phyloP scores from a whole-genome alignment of 92 coral and sea anemone species.

The Palythoa grandis region DNA sequence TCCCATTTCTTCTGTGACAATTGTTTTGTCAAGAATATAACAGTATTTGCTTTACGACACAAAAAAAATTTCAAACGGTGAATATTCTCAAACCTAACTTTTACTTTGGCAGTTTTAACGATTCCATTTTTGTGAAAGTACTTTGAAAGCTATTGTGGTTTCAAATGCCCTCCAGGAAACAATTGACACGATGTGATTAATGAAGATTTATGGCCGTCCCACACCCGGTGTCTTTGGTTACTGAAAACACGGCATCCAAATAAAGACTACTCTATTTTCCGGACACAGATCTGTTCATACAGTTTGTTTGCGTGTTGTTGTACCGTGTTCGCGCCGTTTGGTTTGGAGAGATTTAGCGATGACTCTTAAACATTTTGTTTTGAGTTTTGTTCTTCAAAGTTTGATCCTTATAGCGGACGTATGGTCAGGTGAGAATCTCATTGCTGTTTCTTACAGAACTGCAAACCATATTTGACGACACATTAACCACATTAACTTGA shows the following conservation, averaged over 20 bases:
- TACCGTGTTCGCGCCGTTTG: not conserved
- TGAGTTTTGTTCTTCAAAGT: slow-evolving; percentile 9
- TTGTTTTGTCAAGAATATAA: not conserved
- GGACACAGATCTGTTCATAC: slow-evolving; percentile 12
- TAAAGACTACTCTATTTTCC: slow-evolving; percentile 36
- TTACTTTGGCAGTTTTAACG: not conserved
- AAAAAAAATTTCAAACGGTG: not conserved
- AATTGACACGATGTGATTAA: slow-evolving; percentile 8
- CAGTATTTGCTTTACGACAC: not conserved
- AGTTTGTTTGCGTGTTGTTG: slow-evolving; percentile 14
- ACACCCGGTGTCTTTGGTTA: slow-evolving; percentile 40
- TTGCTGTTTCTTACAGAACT: not conserved
- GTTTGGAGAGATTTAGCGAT: not conserved
- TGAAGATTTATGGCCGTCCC: slow-evolving; percentile 46
- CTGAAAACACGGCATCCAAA: slow-evolving; percentile 22
- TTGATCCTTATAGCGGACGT: not conserved
- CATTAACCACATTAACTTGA: not conserved
- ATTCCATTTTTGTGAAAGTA: not conserved
- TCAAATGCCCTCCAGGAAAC: not conserved
- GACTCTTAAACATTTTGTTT: not conserved
- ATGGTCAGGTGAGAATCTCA: slow-evolving; percentile 6
- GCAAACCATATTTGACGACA: not conserved
- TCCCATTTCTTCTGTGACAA: not conserved
- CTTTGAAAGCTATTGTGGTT: not conserved
- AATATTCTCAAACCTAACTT: not conserved